Conservation (phyloP, 64 coral and sea anemone genomes). For the Dendronephthya gigantea region DNA sequence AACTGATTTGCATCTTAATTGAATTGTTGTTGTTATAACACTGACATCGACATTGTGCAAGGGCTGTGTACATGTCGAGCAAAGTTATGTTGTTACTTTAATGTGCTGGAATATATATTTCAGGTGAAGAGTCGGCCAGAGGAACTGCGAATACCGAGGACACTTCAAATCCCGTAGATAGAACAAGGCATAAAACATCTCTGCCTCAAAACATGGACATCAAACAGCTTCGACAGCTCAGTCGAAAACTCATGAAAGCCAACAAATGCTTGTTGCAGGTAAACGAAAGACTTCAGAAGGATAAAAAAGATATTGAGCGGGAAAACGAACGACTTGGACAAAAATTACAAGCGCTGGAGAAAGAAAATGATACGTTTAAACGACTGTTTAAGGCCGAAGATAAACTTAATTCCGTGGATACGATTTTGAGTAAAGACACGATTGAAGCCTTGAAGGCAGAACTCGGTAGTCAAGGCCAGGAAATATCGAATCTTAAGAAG, state of each 20-base stretch:
- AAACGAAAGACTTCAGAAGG: background rate
- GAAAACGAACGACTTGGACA: background rate
- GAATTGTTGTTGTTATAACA: too few relatives aligned
- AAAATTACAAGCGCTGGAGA: background rate
- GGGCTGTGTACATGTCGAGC: too few relatives aligned
- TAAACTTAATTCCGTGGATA: background rate
- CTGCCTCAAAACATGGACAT: background rate
- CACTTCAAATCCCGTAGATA: too few relatives aligned
- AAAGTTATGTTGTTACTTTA: too few relatives aligned
- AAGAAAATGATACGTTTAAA: background rate
- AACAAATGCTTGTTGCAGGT: background rate
- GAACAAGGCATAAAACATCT: background rate
- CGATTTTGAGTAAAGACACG: background rate
- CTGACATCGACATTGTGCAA: too few relatives aligned
- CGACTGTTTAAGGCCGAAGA: background rate
- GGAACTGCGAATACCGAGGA: too few relatives aligned
- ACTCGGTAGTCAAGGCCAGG: background rate
- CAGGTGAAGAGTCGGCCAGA: background rate
- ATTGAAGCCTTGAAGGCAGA: conserved; percentile 5
- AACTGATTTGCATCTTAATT: too few relatives aligned
- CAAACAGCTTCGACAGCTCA: background rate
- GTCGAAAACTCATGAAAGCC: background rate
- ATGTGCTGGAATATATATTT: background rate
- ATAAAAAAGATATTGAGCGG: background rate
- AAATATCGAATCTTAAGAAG: background rate